Percentiles rank a stretch among this genome's conserved stretches.
Evolutionary conservation across 2,888 invertebrate species (phyloP).

Genomic region (Eupithecia vulgata): DNA sequence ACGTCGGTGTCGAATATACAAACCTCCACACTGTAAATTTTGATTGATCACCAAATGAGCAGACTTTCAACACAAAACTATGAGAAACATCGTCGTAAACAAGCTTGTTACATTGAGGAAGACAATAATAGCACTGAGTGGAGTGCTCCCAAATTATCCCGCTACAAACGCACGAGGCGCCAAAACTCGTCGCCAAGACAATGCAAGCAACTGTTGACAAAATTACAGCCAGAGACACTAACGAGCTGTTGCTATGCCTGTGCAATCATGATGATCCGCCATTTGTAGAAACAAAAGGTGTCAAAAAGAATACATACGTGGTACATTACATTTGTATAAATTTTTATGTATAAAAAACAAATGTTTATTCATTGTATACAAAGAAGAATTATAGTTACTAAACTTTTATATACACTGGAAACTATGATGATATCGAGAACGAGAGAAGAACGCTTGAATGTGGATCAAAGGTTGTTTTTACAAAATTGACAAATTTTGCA

Average conservation of each 20-base stretch:
- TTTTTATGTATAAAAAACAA: too few species aligned
- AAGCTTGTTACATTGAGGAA: slow-evolving; percentile 52
- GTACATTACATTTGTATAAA: too few species aligned
- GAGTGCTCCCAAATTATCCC: slow-evolving; percentile 61
- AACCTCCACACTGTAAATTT: neutral
- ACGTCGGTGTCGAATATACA: neutral
- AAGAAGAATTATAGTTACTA: too few species aligned
- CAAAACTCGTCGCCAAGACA: slow-evolving; percentile 50
- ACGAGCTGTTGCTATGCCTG: slow-evolving; percentile 21
- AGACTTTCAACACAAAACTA: slow-evolving; percentile 46
- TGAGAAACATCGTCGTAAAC: slow-evolving; percentile 54
- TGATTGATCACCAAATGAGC: neutral
- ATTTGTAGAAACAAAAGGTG: neutral
- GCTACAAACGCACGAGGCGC: slow-evolving; percentile 48
- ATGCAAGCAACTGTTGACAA: slow-evolving; percentile 33
- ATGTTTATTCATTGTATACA: too few species aligned
- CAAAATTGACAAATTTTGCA: neutral
- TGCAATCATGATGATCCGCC: slow-evolving; percentile 4
- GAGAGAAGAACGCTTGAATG: neutral
- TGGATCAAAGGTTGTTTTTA: neutral
- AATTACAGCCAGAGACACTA: slow-evolving; percentile 22
- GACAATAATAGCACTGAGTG: slow-evolving; percentile 61
- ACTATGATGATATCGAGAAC: neutral
- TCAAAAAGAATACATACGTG: neutral
- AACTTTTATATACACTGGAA: too few species aligned